Percentiles rank a stretch among this genome's conserved stretches.
phyloP scores from a whole-genome alignment of 35 echinoderm and acorn worm genomes.

The Lytechinus pictus region DNA sequence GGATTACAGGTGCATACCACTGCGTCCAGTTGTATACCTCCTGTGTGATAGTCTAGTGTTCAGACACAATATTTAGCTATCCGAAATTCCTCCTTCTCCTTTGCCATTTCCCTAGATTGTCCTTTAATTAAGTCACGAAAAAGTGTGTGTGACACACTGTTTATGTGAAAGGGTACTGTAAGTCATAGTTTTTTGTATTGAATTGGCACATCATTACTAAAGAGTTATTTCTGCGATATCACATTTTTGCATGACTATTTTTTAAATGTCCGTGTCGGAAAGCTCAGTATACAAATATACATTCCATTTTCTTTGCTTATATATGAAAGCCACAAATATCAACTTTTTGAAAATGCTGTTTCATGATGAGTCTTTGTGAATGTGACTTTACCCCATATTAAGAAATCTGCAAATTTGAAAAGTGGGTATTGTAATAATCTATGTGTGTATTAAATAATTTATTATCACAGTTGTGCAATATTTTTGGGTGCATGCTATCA shows the following conservation, averaged over 20 bases:
- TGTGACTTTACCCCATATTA: constrained; percentile 3
- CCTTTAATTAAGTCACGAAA: not conserved
- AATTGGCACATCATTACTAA: not conserved
- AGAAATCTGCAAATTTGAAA: not conserved
- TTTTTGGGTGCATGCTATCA: constrained; percentile 1
- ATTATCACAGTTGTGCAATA: constrained; percentile 13
- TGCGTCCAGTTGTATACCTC: too few species aligned
- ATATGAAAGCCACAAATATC: not conserved
- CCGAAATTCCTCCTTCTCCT: not conserved
- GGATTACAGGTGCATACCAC: too few species aligned
- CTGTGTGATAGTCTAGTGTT: too few species aligned
- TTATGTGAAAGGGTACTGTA: not conserved
- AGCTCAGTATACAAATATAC: not conserved
- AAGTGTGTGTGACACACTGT: not conserved
- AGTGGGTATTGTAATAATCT: not conserved
- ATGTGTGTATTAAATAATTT: not conserved
- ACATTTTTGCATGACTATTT: not conserved
- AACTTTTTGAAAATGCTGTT: not conserved
- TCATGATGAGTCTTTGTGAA: not conserved
- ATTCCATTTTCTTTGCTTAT: constrained; percentile 9
- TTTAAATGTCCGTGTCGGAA: not conserved
- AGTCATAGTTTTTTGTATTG: not conserved
- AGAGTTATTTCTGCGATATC: not conserved
- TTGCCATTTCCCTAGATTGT: not conserved
- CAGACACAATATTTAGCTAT: not conserved